Evolutionary conservation across 2,797 vertebrate genomes (phyloP).

Genomic region (Borostomias antarcticus): DNA sequence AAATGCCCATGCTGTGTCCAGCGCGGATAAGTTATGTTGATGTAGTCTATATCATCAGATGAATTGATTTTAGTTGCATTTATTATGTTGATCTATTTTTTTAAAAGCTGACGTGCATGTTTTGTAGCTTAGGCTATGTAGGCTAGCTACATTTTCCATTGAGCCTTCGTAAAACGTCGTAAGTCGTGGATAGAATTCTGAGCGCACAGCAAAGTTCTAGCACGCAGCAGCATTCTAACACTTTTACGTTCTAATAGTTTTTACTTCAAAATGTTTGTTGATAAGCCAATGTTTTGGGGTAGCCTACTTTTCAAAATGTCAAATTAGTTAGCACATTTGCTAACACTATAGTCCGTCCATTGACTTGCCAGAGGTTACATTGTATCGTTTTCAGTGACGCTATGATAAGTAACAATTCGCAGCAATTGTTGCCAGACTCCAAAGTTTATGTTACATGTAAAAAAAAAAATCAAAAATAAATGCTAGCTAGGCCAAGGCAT

Average conservation of each 20-base stretch:
- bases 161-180: conserved; percentile 52
- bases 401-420: conserved; percentile 12
- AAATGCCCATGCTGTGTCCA: conserved; percentile 4
- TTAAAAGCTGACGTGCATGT: conserved; percentile 38
- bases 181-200: conserved; percentile 19
- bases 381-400: conserved; percentile 9
- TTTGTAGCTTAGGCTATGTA: conserved; percentile 40
- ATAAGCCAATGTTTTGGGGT: conserved; percentile 1
- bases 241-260: background rate
- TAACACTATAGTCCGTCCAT: background rate
- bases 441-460: background rate
- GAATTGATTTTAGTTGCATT: background rate
- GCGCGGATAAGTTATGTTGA: background rate
- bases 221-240: background rate
- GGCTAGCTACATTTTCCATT: conserved; percentile 68
- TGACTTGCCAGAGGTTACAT: conserved; percentile 2
- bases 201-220: background rate
- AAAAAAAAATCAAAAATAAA: too few relatives aligned
- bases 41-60: background rate
- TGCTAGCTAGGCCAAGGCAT: background rate
- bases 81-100: background rate
- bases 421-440: conserved; percentile 4
- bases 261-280: background rate
- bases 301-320: background rate
- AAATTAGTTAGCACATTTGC: background rate